Evolutionary conservation across 2,113 vertebrate species (phyloP).

Genomic region (Syngnathus scovelli): DNA sequence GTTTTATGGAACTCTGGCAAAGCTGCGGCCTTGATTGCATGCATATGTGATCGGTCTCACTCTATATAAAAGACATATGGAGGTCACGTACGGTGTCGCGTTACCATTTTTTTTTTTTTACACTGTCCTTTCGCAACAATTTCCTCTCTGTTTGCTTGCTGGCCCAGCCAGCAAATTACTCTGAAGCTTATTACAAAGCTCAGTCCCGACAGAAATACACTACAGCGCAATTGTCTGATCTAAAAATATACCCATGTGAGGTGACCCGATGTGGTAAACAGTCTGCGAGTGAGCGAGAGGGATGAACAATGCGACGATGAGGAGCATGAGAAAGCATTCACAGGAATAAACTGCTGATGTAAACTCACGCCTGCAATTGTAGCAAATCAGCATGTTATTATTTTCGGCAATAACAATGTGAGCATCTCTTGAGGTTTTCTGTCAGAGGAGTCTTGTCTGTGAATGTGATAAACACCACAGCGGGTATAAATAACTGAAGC

Average conservation of each 20-base stretch:
- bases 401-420: conserved; percentile 16
- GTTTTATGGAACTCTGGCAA: conserved; percentile 6
- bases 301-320: conserved; percentile 25
- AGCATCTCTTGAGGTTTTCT: conserved; percentile 20
- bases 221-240: conserved; percentile 37
- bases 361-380: conserved; percentile 23
- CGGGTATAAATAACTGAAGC: conserved; percentile 47
- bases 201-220: conserved; percentile 38
- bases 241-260: conserved; percentile 69
- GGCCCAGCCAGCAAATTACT: conserved; percentile 27
- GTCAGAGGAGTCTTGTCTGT: conserved; percentile 23
- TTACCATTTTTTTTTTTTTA: conserved; percentile 15
- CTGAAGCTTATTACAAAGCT: conserved; percentile 27
- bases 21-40: background rate
- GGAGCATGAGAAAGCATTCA: conserved; percentile 28
- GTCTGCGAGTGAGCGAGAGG: conserved; percentile 10
- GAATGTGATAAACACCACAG: conserved; percentile 45
- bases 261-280: conserved; percentile 61
- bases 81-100: conserved; percentile 11
- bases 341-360: conserved; percentile 25
- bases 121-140: conserved; percentile 23
- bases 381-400: conserved; percentile 1
- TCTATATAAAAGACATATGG: conserved; percentile 10
- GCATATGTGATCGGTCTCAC: background rate
- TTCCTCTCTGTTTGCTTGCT: conserved; percentile 28